Conservation (phyloP, 2,113 vertebrate genomes). For the Heptranchias perlo region DNA sequence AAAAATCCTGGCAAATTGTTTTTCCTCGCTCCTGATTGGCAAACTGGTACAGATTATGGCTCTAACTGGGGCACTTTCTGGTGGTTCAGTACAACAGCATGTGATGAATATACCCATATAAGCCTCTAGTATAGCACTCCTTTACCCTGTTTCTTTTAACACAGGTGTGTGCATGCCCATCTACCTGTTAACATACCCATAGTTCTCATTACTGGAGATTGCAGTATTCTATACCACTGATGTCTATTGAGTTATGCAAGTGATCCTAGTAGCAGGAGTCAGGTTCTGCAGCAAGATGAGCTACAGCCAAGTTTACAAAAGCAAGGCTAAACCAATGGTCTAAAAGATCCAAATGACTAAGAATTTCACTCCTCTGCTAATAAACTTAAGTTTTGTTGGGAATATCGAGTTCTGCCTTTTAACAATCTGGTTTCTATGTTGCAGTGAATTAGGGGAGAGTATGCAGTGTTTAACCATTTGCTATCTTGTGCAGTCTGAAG, state of each 20-base stretch:
- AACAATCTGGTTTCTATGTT: not conserved
- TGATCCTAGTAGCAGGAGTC: not conserved
- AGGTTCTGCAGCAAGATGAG: not conserved
- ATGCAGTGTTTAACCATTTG: not conserved
- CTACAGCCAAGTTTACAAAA: not conserved
- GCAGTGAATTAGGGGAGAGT: not conserved
- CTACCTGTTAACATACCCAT: not conserved
- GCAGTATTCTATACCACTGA: no score
- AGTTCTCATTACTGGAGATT: not conserved
- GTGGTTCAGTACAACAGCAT: no score
- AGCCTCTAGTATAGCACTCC: not conserved
- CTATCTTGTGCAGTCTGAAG: slow-evolving; percentile 60
- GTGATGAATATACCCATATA: not conserved
- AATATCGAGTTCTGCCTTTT: not conserved
- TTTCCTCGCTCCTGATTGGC: not conserved
- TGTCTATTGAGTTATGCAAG: not conserved
- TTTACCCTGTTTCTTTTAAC: not conserved
- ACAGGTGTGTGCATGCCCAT: no score
- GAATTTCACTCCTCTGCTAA: not conserved
- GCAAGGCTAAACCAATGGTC: not conserved
- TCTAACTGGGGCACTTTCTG: not conserved
- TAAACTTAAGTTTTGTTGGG: not conserved
- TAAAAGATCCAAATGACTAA: not conserved
- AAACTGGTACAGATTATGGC: not conserved
- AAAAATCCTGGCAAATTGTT: not conserved